A percentile compares a stretch with the other conserved stretches of the same genome.
Evolutionary conservation across 2,797 vertebrate species (phyloP).

Genomic region (Acipenser transmontanus): DNA sequence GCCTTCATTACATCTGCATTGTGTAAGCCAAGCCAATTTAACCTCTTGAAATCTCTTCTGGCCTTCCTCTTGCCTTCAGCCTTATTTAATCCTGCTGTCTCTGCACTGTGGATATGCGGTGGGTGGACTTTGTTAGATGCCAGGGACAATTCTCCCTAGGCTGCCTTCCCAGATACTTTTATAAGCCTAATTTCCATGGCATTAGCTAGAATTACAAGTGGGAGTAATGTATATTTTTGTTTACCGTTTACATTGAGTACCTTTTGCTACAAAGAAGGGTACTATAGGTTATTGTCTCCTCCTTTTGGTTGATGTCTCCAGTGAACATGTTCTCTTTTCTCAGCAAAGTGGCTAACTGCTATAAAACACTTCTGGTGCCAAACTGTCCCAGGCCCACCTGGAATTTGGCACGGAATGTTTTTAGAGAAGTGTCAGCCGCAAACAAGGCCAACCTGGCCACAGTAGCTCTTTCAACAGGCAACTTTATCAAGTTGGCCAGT

Average conservation of each 20-base stretch:
- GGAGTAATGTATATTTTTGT: slow-evolving; percentile 10
- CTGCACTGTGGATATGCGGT: background rate
- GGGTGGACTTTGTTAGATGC: background rate
- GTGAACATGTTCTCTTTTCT: background rate
- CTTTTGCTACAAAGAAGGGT: background rate
- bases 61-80: background rate
- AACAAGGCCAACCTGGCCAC: too few species aligned
- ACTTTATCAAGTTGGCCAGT: too few species aligned
- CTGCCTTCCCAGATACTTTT: background rate
- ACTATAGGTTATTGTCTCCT: background rate
- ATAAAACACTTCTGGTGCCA: background rate
- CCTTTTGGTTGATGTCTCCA: background rate
- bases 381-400: too few species aligned
- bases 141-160: background rate
- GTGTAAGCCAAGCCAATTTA: background rate
- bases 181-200: background rate
- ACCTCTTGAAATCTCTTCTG: background rate
- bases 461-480: too few species aligned
- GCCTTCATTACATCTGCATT: background rate
- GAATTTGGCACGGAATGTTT: too few species aligned
- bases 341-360: background rate
- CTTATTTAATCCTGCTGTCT: background rate
- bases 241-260: slow-evolving; percentile 1
- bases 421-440: too few species aligned
- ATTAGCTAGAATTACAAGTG: background rate